Evolutionary conservation across 1,140 invertebrate genomes (phyloP).

Genomic region (Panulirus ornatus): DNA sequence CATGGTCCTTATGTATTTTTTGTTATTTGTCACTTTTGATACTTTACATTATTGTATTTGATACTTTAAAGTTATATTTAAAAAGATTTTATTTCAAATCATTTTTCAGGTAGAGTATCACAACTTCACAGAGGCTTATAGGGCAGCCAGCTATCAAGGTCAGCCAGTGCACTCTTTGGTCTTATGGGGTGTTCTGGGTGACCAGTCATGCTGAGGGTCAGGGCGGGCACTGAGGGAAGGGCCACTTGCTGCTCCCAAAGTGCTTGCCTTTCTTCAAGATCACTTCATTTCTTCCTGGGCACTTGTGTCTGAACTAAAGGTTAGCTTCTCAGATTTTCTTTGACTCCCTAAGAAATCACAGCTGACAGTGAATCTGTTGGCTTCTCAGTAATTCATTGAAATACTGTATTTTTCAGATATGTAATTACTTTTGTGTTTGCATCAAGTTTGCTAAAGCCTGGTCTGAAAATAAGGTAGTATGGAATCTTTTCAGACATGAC

Average conservation of each 20-base stretch:
- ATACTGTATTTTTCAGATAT: too few relatives aligned
- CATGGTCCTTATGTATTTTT: too few relatives aligned
- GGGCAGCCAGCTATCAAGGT: neutral
- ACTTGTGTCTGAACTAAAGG: slow-evolving; percentile 40
- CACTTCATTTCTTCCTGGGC: slow-evolving; percentile 54
- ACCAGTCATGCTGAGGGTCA: slow-evolving; percentile 64
- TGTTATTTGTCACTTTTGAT: too few relatives aligned
- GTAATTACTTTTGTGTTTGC: too few relatives aligned
- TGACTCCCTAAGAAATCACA: neutral
- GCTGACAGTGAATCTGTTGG: too few relatives aligned
- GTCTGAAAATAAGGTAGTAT: too few relatives aligned
- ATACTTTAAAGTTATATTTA: neutral
- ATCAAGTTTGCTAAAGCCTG: too few relatives aligned
- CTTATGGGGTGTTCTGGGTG: slow-evolving; percentile 33
- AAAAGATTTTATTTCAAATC: neutral
- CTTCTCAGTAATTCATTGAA: too few relatives aligned
- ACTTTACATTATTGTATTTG: too few relatives aligned
- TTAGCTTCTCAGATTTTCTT: neutral
- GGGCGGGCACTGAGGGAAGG: slow-evolving; percentile 59
- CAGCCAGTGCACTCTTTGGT: slow-evolving; percentile 36
- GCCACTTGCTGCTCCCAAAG: slow-evolving; percentile 45
- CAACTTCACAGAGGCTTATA: slow-evolving; percentile 48
- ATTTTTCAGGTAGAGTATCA: slow-evolving; percentile 42
- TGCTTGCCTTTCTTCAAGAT: slow-evolving; percentile 26
- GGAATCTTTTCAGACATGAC: too few relatives aligned